A percentile compares a stretch with the other conserved stretches of the same genome.
phyloP scores from a whole-genome alignment of 2,888 invertebrate genomes.

The Thecocarcelia acutangulata region DNA sequence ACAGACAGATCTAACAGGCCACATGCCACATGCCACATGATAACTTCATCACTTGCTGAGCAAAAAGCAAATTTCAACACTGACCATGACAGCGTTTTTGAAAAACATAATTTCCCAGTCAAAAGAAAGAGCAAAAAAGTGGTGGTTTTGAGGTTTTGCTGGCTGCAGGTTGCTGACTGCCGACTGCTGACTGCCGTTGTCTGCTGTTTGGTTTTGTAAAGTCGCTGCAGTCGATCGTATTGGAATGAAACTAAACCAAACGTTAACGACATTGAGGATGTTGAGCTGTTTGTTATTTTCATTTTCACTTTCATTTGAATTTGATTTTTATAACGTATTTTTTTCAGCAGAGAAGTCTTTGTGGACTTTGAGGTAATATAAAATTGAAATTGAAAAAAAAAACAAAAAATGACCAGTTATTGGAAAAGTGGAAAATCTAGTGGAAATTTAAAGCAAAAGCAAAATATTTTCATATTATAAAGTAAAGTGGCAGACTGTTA shows the following conservation, averaged over 20 bases:
- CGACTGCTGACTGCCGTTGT: background rate
- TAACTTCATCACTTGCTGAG: slow-evolving; percentile 18
- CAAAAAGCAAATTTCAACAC: slow-evolving; percentile 38
- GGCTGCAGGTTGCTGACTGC: background rate
- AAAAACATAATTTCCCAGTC: slow-evolving; percentile 52
- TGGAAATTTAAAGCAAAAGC: slow-evolving; percentile 53
- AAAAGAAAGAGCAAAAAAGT: background rate
- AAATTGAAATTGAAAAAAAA: too few species aligned
- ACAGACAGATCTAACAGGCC: slow-evolving; percentile 38
- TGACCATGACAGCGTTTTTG: slow-evolving; percentile 59
- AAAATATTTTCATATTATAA: slow-evolving; percentile 59
- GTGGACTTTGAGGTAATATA: slow-evolving; percentile 59
- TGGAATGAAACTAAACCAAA: slow-evolving; percentile 61
- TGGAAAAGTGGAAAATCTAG: slow-evolving; percentile 67
- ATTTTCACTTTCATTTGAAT: slow-evolving; percentile 67
- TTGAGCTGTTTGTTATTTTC: slow-evolving; percentile 55
- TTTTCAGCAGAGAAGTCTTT: slow-evolving; percentile 10
- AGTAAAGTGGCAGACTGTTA: slow-evolving; percentile 19
- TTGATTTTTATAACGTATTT: slow-evolving; percentile 56
- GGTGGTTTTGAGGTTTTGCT: background rate
- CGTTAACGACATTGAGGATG: slow-evolving; percentile 65
- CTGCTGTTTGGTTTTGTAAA: background rate
- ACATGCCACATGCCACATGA: slow-evolving; percentile 34
- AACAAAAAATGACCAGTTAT: slow-evolving; percentile 41
- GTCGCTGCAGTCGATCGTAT: background rate